Conservation (phyloP, 2,113 vertebrate genomes). For the Dicerorhinus sumatrensis region DNA sequence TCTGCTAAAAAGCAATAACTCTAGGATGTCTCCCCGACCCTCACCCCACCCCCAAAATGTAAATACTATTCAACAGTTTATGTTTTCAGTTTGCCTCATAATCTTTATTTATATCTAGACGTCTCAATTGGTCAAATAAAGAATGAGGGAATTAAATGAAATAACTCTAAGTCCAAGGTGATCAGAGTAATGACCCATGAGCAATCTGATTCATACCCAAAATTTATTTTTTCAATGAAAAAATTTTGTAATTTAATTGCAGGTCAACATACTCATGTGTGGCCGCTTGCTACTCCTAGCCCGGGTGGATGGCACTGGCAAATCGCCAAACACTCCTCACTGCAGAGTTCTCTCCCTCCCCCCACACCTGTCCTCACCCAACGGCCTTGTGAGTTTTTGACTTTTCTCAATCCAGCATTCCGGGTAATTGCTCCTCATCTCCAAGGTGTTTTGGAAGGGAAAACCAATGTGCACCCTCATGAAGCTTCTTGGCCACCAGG, state of each 20-base stretch:
- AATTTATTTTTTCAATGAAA: not conserved
- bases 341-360: rapidly evolving
- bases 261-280: not conserved
- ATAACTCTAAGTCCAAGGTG: not conserved
- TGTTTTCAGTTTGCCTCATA: not conserved
- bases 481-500: not conserved
- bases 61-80: not conserved
- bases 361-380: not conserved
- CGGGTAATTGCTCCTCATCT: not conserved
- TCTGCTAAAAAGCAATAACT: not conserved
- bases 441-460: not conserved
- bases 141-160: not conserved
- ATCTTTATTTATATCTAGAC: not conserved
- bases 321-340: not conserved
- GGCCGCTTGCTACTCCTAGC: not conserved
- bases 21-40: not conserved
- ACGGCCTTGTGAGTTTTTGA: not conserved
- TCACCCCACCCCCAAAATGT: not conserved
- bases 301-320: not conserved
- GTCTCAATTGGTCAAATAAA: not conserved
- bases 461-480: not conserved
- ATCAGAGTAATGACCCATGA: not conserved
- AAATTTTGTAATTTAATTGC: not conserved
- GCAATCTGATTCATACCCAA: not conserved
- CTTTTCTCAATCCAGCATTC: not conserved